phyloP scores from a whole-genome alignment of 2,888 invertebrate genomes.

The Pristionchus exspectatus region DNA sequence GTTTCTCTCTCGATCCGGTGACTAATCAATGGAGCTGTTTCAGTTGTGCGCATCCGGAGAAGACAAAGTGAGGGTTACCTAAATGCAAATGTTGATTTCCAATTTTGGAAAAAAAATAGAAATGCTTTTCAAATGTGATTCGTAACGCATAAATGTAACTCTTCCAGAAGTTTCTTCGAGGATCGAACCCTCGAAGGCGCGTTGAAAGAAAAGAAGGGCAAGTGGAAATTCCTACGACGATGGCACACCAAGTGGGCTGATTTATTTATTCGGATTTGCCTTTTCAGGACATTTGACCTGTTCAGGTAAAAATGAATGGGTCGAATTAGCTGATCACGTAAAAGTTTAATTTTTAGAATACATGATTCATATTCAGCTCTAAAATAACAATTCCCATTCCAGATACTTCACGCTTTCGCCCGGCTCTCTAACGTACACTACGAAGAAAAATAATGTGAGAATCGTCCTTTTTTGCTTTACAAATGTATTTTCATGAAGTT shows the following conservation, averaged over 20 bases:
- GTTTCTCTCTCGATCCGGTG: slow-evolving; percentile 88
- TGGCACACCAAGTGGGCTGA: slow-evolving; percentile 87
- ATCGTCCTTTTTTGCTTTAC: neutral
- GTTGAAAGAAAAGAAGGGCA: slow-evolving; percentile 92
- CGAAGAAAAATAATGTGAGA: slow-evolving; percentile 64
- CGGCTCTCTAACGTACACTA: slow-evolving; percentile 90
- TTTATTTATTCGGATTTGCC: neutral
- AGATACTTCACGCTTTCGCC: slow-evolving; percentile 92
- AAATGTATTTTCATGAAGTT: neutral
- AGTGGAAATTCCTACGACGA: slow-evolving; percentile 91
- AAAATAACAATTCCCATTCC: neutral
- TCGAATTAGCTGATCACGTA: no score
- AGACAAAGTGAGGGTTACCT: slow-evolving; percentile 83
- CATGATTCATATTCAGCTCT: neutral
- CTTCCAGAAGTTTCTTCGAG: slow-evolving; percentile 54
- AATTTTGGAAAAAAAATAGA: neutral
- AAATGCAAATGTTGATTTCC: neutral
- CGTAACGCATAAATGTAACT: neutral
- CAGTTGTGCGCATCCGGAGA: slow-evolving; percentile 93
- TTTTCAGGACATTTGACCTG: no score
- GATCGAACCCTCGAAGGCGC: slow-evolving; percentile 83
- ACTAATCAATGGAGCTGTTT: slow-evolving; percentile 90
- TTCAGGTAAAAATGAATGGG: no score
- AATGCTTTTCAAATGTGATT: neutral
- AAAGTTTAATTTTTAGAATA: neutral